Conservation (phyloP, 2,888 invertebrate genomes). For the Brenthis daphne region DNA sequence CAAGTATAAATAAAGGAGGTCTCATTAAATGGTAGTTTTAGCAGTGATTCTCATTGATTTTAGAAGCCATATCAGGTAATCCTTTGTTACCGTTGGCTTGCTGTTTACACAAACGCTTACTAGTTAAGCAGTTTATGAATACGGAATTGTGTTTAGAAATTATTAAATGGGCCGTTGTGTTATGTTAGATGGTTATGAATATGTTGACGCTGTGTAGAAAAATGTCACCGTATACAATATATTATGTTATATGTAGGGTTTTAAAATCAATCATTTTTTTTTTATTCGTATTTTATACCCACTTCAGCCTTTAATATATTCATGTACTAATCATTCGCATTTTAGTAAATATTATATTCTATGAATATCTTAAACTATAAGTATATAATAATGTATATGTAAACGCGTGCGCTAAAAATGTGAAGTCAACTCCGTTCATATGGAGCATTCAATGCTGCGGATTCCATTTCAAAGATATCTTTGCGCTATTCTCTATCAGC, state of each 20-base stretch:
- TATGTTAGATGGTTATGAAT: conserved; percentile 26
- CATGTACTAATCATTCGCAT: too few relatives aligned
- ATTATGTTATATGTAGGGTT: too few relatives aligned
- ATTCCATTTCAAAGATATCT: conserved; percentile 13
- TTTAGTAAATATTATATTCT: too few relatives aligned
- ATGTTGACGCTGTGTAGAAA: background rate
- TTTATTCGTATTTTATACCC: too few relatives aligned
- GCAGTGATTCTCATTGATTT: conserved; percentile 73
- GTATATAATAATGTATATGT: too few relatives aligned
- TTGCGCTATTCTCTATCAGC: conserved; percentile 6
- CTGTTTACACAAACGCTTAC: conserved; percentile 79
- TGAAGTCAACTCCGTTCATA: background rate
- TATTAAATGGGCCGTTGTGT: conserved; percentile 41
- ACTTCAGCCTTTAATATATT: too few relatives aligned
- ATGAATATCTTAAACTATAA: too few relatives aligned
- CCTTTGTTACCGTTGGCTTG: conserved; percentile 69
- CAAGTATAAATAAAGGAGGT: conserved; percentile 38
- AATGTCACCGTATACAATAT: background rate
- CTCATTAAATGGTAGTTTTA: conserved; percentile 39
- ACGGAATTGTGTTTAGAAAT: conserved; percentile 48
- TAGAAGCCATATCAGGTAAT: conserved; percentile 71
- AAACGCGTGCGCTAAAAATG: background rate
- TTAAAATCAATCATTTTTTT: too few relatives aligned
- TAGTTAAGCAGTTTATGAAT: conserved; percentile 71
- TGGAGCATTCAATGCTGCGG: conserved; percentile 3